Percentiles rank a stretch among this genome's conserved stretches.
Evolutionary conservation across 2,888 invertebrate genomes (phyloP).

Genomic region (Meloe dianella): DNA sequence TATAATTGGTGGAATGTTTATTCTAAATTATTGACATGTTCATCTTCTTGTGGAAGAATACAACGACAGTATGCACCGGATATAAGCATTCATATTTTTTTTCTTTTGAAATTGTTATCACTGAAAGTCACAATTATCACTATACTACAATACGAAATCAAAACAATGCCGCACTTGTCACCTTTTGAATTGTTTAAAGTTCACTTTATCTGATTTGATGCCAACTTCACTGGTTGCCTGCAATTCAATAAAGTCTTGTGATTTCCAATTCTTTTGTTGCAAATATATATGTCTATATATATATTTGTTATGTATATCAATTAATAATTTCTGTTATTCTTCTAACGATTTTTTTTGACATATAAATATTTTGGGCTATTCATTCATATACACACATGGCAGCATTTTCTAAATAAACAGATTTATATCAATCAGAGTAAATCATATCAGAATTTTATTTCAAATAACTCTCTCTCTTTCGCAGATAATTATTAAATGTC

Average conservation of each 20-base stretch:
- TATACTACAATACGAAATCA: constrained; percentile 53
- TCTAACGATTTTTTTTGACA: constrained; percentile 49
- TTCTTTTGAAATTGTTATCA: constrained; percentile 44
- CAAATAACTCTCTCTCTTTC: background rate
- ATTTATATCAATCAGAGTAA: constrained; percentile 35
- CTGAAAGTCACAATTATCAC: constrained; percentile 59
- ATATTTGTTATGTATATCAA: constrained; percentile 49
- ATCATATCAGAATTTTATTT: constrained; percentile 40
- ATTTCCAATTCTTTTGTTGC: constrained; percentile 29
- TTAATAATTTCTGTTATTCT: constrained; percentile 48
- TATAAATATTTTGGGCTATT: constrained; percentile 56
- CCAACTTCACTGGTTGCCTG: constrained; percentile 45
- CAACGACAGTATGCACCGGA: constrained; percentile 44
- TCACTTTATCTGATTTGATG: constrained; percentile 42
- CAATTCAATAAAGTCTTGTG: constrained; percentile 49
- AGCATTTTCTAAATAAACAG: constrained; percentile 53
- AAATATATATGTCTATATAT: constrained; percentile 46
- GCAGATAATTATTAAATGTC: constrained; percentile 22
- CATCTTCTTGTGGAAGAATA: constrained; percentile 34
- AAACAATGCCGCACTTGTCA: constrained; percentile 56
- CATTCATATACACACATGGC: constrained; percentile 52
- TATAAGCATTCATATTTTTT: constrained; percentile 38
- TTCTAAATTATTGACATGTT: constrained; percentile 13
- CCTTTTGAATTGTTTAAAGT: constrained; percentile 53
- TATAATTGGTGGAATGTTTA: constrained; percentile 40